Evolutionary conservation across 1,140 invertebrate genomes (phyloP), one percentile per base, ranked within the genome.

Genomic region (Hylaeus anthracinus): DNA sequence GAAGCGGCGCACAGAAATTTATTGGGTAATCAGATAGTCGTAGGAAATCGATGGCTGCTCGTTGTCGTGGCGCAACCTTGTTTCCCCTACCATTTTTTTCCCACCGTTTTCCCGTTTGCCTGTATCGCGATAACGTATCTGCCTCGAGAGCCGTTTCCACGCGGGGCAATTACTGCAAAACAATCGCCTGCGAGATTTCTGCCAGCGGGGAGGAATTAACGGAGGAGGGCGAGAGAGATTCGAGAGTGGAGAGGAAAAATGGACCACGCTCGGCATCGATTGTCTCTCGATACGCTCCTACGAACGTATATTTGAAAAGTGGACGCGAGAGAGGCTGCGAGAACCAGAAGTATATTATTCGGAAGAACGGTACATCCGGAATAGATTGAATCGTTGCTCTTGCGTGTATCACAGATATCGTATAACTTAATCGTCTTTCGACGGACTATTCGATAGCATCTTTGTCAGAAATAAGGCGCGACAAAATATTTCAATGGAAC

Each of bases 11-110:
- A 78, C 70, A 51, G 79, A 81, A 26, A 85, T 85, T 79, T 72
- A 73, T 85, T 85, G 60, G 67, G 72, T 72, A 86, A 80, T 58
- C 81, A 63, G 77, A 71, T 73, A 78, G 58, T 73, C 77, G 84
- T 72, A 69, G 83, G 74, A 86, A 84, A 85, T 85, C 78, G 72
- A 72, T 85, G 83, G 63, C 83, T 53, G 82, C 15, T 41, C n/a
- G 5, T 12, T 26, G 43, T 43, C 77, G 63, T 85, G 84, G 55
- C 56, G 83, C 83, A 86, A 86, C 79, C 41, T 67, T 76, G 77
- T 79, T 79, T 41, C 65, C 14, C n/a, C 26, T 26, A 26, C 26
- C 15, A 71, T 66, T 70, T 65, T 63, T 66, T 26, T 26, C 26
- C 26, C 26, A 55, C 61, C 26, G 45, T 81, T 81, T 63, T 45